Percentiles rank a stretch among this genome's conserved stretches.
Conservation (phyloP, 2,113 vertebrate species). For the Sorex araneus region DNA sequence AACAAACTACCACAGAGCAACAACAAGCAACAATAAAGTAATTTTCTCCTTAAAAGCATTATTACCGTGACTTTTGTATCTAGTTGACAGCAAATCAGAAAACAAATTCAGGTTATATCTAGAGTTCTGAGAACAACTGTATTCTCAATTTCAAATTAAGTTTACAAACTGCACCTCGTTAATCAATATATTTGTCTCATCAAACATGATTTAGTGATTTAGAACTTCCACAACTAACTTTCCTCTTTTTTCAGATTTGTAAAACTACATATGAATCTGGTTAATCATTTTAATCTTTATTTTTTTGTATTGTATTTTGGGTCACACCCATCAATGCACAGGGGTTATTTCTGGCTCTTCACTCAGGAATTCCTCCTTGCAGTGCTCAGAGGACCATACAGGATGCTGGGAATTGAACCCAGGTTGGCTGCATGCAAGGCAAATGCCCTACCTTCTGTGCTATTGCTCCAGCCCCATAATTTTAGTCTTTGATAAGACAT, state of each 20-base stretch:
- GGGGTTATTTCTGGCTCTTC: too few species aligned
- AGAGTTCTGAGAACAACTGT: not conserved
- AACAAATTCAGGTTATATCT: not conserved
- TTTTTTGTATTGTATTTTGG: too few species aligned
- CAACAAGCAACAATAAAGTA: not conserved
- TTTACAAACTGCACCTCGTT: constrained; percentile 12
- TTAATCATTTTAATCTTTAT: constrained; percentile 82
- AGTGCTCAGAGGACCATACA: too few species aligned
- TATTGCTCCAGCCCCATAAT: too few species aligned
- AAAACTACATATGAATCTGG: constrained; percentile 59
- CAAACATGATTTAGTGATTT: not conserved
- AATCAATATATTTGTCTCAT: not conserved
- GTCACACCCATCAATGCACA: too few species aligned
- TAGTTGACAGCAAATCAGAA: not conserved
- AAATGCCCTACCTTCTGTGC: too few species aligned
- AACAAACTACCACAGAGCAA: too few species aligned
- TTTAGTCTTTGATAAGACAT: constrained; percentile 78
- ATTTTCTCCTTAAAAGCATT: not conserved
- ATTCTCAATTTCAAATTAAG: not conserved
- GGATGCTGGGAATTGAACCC: too few species aligned
- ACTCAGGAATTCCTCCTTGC: too few species aligned
- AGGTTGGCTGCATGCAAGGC: too few species aligned
- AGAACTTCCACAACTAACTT: not conserved
- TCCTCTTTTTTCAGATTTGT: constrained; percentile 60
- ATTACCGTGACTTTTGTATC: not conserved